These are phyloP conservation scores for Diphyllodes magnificus DNA, from an alignment of 2,113 vertebrate genomes.

Conservation along the genomic window DNA sequence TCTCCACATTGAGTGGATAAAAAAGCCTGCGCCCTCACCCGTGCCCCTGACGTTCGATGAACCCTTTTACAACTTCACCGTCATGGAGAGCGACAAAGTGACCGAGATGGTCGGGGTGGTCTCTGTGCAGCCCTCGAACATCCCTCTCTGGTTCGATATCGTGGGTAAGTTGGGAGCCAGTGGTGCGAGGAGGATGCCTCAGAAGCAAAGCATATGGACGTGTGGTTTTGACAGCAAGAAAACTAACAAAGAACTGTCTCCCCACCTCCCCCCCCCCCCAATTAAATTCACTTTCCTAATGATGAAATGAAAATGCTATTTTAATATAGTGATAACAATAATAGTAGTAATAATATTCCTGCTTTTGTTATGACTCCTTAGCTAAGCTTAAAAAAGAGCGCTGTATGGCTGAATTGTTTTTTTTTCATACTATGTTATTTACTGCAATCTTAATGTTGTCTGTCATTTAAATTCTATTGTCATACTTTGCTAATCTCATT, in stretches of 20 bases:
- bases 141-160: slow-evolving; percentile 93
- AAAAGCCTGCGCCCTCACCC: slow-evolving; percentile 73
- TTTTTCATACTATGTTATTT: slow-evolving; percentile 75
- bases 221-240: slow-evolving; percentile 13
- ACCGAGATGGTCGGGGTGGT: slow-evolving; percentile 94
- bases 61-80: slow-evolving; percentile 91
- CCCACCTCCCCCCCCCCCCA: not conserved
- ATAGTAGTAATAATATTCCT: slow-evolving; percentile 32
- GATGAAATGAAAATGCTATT: slow-evolving; percentile 53
- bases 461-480: slow-evolving; percentile 81
- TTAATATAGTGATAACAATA: slow-evolving; percentile 47
- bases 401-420: slow-evolving; percentile 76
- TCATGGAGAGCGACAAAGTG: slow-evolving; percentile 93
- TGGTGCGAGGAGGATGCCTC: not conserved
- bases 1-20: slow-evolving; percentile 96
- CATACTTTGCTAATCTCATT: slow-evolving; percentile 83
- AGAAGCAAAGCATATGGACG: not conserved
- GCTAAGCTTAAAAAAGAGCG: slow-evolving; percentile 76
- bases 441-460: slow-evolving; percentile 78
- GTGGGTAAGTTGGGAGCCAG: slow-evolving; percentile 79
- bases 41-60: slow-evolving; percentile 84
- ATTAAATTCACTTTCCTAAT: slow-evolving; percentile 18
- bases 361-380: slow-evolving; percentile 73
- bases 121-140: slow-evolving; percentile 82
- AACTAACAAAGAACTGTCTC: not conserved